phyloP scores from a whole-genome alignment of 30 jellyfish, hydroid and myxozoan genomes.

The Morbakka virulenta region DNA sequence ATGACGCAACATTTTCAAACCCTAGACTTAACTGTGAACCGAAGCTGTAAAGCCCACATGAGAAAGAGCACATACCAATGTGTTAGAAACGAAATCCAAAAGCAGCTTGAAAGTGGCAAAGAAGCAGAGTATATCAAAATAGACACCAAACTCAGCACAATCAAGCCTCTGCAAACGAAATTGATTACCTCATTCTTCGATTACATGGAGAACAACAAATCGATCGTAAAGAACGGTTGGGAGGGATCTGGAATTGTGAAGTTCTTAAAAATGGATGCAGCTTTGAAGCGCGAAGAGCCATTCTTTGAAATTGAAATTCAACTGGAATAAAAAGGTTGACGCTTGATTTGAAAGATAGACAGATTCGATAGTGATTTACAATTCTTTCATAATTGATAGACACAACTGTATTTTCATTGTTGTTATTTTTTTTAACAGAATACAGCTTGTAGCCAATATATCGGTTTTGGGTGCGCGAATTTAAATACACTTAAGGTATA shows the following conservation, averaged over 20 bases:
- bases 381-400: too few relatives aligned
- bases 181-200: not conserved
- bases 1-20: conserved; percentile 2
- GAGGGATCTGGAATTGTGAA: not conserved
- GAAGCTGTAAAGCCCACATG: conserved; percentile 27
- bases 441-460: too few relatives aligned
- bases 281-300: too few relatives aligned
- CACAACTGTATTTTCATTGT: too few relatives aligned
- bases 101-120: conserved; percentile 1
- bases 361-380: too few relatives aligned
- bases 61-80: conserved; percentile 5
- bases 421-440: too few relatives aligned
- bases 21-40: not conserved
- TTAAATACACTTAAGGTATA: too few relatives aligned
- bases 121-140: conserved; percentile 24
- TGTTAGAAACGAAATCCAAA: not conserved
- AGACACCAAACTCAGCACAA: not conserved
- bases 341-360: too few relatives aligned
- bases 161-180: not conserved
- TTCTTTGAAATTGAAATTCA: not conserved
- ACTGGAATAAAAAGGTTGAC: too few relatives aligned
- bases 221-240: not conserved
- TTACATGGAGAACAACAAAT: not conserved
- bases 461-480: too few relatives aligned
- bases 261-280: too few relatives aligned